These are phyloP conservation scores for Benitochromis conjunctus DNA, from an alignment of 2,113 vertebrate species.

Conservation along the genomic window DNA sequence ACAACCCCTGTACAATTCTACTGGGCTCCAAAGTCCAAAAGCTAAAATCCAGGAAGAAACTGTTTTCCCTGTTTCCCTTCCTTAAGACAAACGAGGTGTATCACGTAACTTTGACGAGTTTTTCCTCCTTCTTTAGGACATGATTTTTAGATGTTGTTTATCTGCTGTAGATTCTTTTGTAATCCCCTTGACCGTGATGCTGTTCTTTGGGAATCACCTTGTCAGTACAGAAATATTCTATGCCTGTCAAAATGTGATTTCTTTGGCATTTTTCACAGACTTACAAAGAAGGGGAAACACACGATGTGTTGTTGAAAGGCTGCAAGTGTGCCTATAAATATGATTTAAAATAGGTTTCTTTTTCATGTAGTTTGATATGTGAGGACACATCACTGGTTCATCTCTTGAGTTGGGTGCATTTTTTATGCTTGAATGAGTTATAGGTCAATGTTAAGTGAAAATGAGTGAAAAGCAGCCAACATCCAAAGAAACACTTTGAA, in stretches of 20 bases:
- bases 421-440: neutral
- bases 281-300: neutral
- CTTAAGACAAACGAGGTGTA: neutral
- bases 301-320: neutral
- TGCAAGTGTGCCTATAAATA: neutral
- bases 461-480: neutral
- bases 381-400: neutral
- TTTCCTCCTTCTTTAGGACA: neutral
- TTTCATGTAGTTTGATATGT: neutral
- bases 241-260: neutral
- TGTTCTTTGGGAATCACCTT: neutral
- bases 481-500: neutral
- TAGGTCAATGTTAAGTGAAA: rapidly evolving
- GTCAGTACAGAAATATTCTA: neutral
- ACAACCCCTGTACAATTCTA: neutral
- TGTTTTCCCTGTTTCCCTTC: neutral
- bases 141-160: neutral
- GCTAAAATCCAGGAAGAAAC: neutral
- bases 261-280: neutral
- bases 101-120: neutral
- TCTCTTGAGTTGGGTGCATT: neutral
- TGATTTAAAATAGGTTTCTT: neutral
- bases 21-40: neutral
- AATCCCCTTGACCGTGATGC: neutral
- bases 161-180: neutral